Percentiles rank a stretch among this genome's conserved stretches.
These are phyloP conservation scores for Sialis lutaria DNA, from an alignment of 2,888 invertebrate species.

Conservation along the genomic window DNA sequence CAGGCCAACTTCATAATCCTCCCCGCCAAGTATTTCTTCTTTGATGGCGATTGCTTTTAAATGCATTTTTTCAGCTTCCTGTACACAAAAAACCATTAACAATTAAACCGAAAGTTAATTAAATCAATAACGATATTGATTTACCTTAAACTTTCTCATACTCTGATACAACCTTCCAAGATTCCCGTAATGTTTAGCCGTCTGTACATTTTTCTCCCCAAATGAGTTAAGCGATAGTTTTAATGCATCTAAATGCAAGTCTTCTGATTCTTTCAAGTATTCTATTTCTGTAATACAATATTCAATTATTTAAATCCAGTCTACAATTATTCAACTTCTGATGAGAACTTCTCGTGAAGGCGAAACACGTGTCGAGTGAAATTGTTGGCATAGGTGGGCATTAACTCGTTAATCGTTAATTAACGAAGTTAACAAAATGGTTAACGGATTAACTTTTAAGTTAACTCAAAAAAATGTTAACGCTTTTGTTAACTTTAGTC, in stretches of 20 bases:
- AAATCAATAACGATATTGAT: not conserved
- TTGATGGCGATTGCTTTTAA: conserved; percentile 84
- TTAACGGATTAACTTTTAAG: no score
- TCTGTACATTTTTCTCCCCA: conserved; percentile 87
- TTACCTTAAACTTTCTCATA: conserved; percentile 68
- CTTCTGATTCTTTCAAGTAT: conserved; percentile 62
- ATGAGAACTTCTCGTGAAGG: no score
- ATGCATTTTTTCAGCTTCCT: conserved; percentile 85
- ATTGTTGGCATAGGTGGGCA: no score
- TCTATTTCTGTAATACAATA: conserved; percentile 28
- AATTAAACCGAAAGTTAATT: not conserved
- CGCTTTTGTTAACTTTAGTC: no score
- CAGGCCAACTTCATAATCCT: conserved; percentile 82
- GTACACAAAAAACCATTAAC: conserved; percentile 8
- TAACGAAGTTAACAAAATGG: no score
- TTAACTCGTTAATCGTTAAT: no score
- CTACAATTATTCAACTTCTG: no score
- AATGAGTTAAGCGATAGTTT: conserved; percentile 64
- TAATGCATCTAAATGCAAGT: conserved; percentile 68
- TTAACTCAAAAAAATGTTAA: no score
- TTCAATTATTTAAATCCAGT: not conserved
- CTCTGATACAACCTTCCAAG: conserved; percentile 86
- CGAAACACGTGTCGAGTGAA: no score
- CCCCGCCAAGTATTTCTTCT: conserved; percentile 65
- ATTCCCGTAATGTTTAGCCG: conserved; percentile 92